phyloP scores from a whole-genome alignment of 1,140 invertebrate species.

The Drosophila lacertosa region DNA sequence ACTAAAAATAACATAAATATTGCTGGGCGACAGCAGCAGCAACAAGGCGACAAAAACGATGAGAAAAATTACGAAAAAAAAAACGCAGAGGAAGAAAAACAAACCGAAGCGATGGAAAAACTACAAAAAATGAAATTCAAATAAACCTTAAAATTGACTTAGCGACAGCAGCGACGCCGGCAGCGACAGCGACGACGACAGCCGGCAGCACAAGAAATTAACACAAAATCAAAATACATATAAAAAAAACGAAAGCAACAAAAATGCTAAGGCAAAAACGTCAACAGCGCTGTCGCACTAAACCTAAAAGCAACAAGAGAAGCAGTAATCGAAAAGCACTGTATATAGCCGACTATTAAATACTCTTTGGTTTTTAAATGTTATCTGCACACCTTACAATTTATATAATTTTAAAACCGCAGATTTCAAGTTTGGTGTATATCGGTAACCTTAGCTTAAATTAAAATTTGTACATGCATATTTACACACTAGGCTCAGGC shows the following conservation, averaged over 20 bases:
- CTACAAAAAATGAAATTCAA: conserved; percentile 71
- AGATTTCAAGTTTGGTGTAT: not conserved
- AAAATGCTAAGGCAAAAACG: conserved; percentile 41
- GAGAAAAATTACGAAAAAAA: conserved; percentile 26
- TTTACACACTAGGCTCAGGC: not conserved
- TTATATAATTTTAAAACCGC: too few relatives aligned
- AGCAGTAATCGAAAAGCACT: not conserved
- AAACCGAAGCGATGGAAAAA: conserved; percentile 42
- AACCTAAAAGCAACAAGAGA: conserved; percentile 8
- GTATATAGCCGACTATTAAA: not conserved
- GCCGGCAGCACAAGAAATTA: conserved; percentile 50
- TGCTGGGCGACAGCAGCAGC: conserved; percentile 37
- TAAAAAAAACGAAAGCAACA: conserved; percentile 46
- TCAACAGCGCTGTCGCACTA: conserved; percentile 17
- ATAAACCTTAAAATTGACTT: conserved; percentile 81
- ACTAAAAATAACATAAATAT: conserved; percentile 68
- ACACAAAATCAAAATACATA: conserved; percentile 65
- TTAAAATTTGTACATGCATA: not conserved
- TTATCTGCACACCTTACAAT: too few relatives aligned
- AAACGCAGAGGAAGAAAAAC: conserved; percentile 18
- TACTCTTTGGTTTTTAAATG: conserved; percentile 9
- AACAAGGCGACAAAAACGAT: conserved; percentile 32
- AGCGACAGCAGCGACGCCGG: conserved; percentile 43
- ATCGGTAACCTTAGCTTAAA: not conserved
- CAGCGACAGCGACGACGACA: conserved; percentile 42